These are phyloP conservation scores for Campylomormyrus numenius DNA, from an alignment of 2,113 vertebrate species.

Conservation along the genomic window DNA sequence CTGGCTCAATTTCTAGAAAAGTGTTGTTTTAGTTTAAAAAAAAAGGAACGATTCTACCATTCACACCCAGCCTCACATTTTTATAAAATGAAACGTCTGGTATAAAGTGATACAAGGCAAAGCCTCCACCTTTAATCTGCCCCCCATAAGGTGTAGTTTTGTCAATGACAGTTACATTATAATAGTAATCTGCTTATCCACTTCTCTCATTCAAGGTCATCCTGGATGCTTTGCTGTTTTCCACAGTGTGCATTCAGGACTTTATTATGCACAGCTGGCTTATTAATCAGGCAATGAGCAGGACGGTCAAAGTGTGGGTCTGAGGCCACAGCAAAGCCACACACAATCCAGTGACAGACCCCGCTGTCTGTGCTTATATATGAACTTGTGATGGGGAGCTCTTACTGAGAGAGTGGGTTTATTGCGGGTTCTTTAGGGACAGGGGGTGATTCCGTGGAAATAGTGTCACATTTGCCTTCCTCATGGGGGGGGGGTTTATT, in stretches of 20 bases:
- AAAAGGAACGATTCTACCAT: neutral
- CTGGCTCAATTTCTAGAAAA: neutral
- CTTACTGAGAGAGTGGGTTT: neutral
- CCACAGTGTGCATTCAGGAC: neutral
- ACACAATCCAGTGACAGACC: neutral
- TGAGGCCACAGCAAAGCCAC: neutral
- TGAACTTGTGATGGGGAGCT: neutral
- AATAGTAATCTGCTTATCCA: slow-evolving; percentile 6
- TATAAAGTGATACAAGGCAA: neutral
- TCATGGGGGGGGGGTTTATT: neutral
- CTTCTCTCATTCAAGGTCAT: neutral
- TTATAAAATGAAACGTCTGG: neutral
- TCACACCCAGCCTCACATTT: neutral
- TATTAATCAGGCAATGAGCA: neutral
- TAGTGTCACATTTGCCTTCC: neutral
- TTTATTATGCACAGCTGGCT: neutral
- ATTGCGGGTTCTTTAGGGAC: neutral
- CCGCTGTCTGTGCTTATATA: neutral
- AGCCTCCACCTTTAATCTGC: neutral
- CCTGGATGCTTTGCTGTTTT: neutral
- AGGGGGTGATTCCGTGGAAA: neutral
- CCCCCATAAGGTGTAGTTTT: neutral
- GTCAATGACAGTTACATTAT: neutral
- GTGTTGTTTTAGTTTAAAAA: neutral
- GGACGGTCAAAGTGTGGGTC: neutral